Evolutionary conservation across 2,888 invertebrate genomes (phyloP).

Genomic region (Eilema griseolum): DNA sequence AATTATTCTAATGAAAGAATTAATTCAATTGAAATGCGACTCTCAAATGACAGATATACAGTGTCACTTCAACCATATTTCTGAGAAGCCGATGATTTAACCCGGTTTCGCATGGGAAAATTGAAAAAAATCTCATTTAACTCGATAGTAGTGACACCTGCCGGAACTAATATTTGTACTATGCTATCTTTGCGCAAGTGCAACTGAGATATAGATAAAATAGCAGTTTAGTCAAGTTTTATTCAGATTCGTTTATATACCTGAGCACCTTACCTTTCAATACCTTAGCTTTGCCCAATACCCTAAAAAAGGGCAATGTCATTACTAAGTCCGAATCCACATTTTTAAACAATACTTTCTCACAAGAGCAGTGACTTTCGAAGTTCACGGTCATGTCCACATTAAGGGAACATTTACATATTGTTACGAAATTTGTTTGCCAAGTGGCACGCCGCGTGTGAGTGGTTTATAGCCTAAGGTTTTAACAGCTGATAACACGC

Average conservation of each 20-base stretch:
- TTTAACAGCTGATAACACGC: constrained; percentile 53
- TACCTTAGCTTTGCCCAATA: too few relatives aligned
- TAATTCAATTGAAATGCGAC: constrained; percentile 1
- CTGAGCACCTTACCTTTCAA: too few relatives aligned
- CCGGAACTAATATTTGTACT: neutral
- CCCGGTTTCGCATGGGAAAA: too few relatives aligned
- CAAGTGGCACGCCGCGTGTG: constrained; percentile 55
- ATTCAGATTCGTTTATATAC: too few relatives aligned
- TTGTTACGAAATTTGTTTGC: constrained; percentile 71
- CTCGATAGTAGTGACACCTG: neutral
- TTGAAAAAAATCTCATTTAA: neutral
- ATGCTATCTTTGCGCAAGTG: neutral
- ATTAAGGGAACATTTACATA: constrained; percentile 47
- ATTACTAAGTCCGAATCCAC: neutral
- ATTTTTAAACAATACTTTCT: constrained; percentile 1
- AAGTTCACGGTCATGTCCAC: constrained; percentile 49
- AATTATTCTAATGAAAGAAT: constrained; percentile 4
- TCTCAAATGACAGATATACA: constrained; percentile 1
- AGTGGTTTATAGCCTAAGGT: constrained; percentile 70
- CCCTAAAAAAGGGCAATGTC: neutral
- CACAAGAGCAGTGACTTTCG: neutral
- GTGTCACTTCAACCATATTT: neutral
- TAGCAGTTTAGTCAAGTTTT: too few relatives aligned
- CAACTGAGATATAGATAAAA: neutral
- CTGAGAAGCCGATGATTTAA: neutral